Evolutionary conservation across 2,113 vertebrate species (phyloP).

Genomic region (Zonotrichia leucophrys): DNA sequence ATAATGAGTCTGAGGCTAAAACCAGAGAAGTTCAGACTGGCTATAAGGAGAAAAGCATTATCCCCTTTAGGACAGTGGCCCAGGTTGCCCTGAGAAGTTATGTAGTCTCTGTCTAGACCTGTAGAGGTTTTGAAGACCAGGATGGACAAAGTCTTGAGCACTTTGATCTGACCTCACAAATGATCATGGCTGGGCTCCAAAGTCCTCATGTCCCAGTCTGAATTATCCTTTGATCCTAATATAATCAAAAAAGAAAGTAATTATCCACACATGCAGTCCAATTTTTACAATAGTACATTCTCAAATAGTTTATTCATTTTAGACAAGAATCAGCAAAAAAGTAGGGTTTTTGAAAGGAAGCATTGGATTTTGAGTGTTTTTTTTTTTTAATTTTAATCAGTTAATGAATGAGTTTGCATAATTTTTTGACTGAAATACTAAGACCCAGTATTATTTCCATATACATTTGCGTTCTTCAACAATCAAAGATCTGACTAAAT

Average conservation of each 20-base stretch:
- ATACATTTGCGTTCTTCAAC: not conserved
- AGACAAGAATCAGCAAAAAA: not conserved
- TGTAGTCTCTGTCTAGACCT: not conserved
- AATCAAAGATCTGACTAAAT: not conserved
- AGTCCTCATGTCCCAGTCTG: not conserved
- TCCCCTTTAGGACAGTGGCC: not conserved
- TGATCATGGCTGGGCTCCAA: not conserved
- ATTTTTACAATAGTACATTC: not conserved
- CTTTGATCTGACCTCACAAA: not conserved
- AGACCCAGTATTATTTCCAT: not conserved
- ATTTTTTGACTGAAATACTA: not conserved
- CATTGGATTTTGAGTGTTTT: not conserved
- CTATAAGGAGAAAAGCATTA: not conserved
- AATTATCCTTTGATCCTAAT: not conserved
- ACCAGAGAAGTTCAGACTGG: not conserved
- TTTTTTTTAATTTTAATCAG: not conserved
- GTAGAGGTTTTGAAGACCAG: not conserved
- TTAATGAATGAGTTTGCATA: not conserved
- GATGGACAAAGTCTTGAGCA: not conserved
- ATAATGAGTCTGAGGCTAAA: not conserved
- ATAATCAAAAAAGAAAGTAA: not conserved
- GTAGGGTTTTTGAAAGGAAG: accelerated
- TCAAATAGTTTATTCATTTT: not conserved
- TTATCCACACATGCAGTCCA: accelerated
- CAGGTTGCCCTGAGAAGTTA: not conserved